These are phyloP conservation scores for Itoplectis maculator DNA, from an alignment of 2,888 invertebrate species.

Conservation along the genomic window DNA sequence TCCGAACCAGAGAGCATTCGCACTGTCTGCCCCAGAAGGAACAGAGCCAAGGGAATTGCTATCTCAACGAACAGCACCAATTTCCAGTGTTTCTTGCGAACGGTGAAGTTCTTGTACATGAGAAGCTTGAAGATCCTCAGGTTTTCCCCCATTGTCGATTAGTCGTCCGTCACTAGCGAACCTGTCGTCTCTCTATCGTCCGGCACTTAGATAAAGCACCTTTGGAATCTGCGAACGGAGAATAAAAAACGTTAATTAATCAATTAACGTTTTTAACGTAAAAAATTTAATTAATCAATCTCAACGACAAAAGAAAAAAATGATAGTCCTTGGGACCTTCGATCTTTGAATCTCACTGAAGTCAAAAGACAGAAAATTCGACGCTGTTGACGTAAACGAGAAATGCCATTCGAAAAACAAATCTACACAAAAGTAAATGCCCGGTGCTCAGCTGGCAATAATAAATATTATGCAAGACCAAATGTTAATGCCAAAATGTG, in stretches of 20 bases:
- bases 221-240: background rate
- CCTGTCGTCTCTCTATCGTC: background rate
- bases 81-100: constrained; percentile 80
- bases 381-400: too few relatives aligned
- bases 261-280: too few relatives aligned
- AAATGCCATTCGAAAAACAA: too few relatives aligned
- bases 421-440: too few relatives aligned
- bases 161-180: background rate
- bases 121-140: constrained; percentile 76
- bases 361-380: too few relatives aligned
- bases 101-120: constrained; percentile 80
- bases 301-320: background rate
- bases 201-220: constrained; percentile 3
- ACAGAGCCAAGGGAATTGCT: constrained; percentile 76
- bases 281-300: too few relatives aligned
- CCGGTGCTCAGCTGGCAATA: too few relatives aligned
- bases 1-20: constrained; percentile 74
- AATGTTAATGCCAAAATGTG: constrained; percentile 1
- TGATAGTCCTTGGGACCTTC: background rate
- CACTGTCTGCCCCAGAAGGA: constrained; percentile 76
- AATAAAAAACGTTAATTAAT: background rate
- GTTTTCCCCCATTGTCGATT: constrained; percentile 58
- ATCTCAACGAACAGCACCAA: constrained; percentile 77
- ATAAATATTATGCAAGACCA: background rate
- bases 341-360: too few relatives aligned